Evolutionary conservation across 2,113 vertebrate species (phyloP).

Genomic region (Melanotaenia duboulayi): DNA sequence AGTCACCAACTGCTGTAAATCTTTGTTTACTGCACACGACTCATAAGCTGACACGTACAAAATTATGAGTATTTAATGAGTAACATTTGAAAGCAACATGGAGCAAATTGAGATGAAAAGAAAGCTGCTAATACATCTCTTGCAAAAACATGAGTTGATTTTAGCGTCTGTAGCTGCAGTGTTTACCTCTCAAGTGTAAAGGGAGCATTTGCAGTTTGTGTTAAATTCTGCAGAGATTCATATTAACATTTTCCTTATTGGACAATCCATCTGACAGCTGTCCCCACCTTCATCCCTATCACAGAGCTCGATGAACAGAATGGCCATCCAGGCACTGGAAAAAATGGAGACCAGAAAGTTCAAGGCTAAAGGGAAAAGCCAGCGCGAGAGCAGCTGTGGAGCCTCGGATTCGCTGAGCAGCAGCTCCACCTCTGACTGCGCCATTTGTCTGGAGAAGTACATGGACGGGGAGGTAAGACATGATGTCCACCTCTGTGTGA

Average conservation of each 20-base stretch:
- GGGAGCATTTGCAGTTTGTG: too few relatives aligned
- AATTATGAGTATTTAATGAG: slow-evolving; percentile 13
- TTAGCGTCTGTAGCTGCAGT: too few relatives aligned
- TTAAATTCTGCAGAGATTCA: too few relatives aligned
- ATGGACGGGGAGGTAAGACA: slow-evolving; percentile 94
- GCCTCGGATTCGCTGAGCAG: slow-evolving; percentile 94
- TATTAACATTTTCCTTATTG: too few relatives aligned
- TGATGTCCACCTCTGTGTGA: not conserved
- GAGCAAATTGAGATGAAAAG: slow-evolving; percentile 23
- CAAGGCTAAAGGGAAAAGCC: slow-evolving; percentile 93
- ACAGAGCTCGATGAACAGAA: slow-evolving; percentile 97
- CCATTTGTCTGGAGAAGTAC: slow-evolving; percentile 99
- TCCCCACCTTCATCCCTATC: not conserved
- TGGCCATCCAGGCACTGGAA: slow-evolving; percentile 96
- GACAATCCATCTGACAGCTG: too few relatives aligned
- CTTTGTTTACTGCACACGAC: not conserved
- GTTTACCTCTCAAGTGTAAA: too few relatives aligned
- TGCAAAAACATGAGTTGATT: not conserved
- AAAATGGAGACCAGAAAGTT: slow-evolving; percentile 99
- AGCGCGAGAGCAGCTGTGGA: slow-evolving; percentile 89
- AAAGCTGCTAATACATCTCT: not conserved
- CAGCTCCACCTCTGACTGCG: slow-evolving; percentile 98
- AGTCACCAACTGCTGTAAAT: slow-evolving; percentile 4
- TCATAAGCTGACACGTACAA: too few relatives aligned
- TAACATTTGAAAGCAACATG: not conserved